These are phyloP conservation scores for Anolis apletophallus DNA, from an alignment of 2,797 vertebrate genomes.

Conservation along the genomic window DNA sequence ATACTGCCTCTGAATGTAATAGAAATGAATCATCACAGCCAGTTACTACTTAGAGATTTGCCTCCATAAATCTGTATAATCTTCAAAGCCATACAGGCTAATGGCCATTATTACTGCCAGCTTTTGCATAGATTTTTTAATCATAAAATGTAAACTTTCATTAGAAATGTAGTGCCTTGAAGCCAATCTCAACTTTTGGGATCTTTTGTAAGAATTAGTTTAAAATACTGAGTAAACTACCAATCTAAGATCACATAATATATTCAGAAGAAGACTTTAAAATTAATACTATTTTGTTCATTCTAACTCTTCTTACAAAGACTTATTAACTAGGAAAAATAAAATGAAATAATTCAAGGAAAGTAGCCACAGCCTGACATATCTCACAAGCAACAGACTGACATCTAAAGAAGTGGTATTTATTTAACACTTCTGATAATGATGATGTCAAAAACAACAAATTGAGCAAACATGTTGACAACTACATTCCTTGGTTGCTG, in stretches of 20 bases:
- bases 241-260: background rate
- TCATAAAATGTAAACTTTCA: background rate
- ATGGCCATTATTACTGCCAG: background rate
- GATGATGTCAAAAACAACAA: slow-evolving; percentile 31
- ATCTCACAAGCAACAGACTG: slow-evolving; percentile 53
- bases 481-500: too few relatives aligned
- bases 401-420: slow-evolving; percentile 64
- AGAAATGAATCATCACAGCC: background rate
- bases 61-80: background rate
- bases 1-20: background rate
- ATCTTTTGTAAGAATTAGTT: background rate
- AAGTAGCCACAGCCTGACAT: slow-evolving; percentile 54
- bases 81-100: background rate
- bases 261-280: slow-evolving; percentile 44
- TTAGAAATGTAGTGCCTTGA: background rate
- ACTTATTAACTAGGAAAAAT: slow-evolving; percentile 51
- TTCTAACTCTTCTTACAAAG: slow-evolving; percentile 31
- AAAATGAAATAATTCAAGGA: slow-evolving; percentile 62
- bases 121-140: background rate
- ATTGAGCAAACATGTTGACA: too few relatives aligned
- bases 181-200: background rate
- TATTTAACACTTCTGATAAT: slow-evolving; percentile 55
- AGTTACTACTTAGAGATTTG: background rate
- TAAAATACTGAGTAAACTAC: background rate
- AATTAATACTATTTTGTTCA: slow-evolving; percentile 8